Evolutionary conservation across 2,113 vertebrate species (phyloP).

Genomic region (Oenanthe oenanthe): DNA sequence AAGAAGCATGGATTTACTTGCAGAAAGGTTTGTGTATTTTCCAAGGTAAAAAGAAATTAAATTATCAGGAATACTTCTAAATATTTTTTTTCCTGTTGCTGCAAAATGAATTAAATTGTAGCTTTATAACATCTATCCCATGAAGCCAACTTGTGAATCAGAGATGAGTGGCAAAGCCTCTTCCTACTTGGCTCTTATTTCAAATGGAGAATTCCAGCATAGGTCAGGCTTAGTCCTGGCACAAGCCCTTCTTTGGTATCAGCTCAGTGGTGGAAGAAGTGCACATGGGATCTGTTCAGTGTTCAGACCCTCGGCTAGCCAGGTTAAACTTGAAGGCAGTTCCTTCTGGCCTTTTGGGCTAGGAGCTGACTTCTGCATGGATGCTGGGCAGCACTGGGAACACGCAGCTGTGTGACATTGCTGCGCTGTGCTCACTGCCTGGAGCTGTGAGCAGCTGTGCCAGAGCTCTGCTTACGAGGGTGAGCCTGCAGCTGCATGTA

Average conservation of each 20-base stretch:
- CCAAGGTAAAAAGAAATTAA: neutral
- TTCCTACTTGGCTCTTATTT: neutral
- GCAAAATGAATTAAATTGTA: neutral
- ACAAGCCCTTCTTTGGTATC: neutral
- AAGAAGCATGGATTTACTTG: neutral
- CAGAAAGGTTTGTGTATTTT: neutral
- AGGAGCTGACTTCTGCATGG: accelerated
- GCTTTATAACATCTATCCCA: neutral
- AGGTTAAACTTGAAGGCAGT: neutral
- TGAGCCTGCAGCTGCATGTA: neutral
- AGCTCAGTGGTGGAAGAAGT: neutral
- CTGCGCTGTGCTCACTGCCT: neutral
- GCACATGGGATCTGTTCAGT: neutral
- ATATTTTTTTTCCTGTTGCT: neutral
- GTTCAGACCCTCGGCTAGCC: neutral
- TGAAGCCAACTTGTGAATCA: neutral
- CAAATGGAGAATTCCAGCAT: neutral
- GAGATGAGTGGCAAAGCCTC: neutral
- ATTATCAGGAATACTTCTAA: neutral
- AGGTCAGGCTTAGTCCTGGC: neutral
- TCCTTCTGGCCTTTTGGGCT: neutral
- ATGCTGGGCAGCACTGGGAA: too few species aligned
- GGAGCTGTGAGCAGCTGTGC: neutral
- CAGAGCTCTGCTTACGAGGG: neutral
- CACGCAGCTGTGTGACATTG: accelerated